Evolutionary conservation across 2,113 vertebrate genomes (phyloP).

Genomic region (Grammomys dolichurus): DNA sequence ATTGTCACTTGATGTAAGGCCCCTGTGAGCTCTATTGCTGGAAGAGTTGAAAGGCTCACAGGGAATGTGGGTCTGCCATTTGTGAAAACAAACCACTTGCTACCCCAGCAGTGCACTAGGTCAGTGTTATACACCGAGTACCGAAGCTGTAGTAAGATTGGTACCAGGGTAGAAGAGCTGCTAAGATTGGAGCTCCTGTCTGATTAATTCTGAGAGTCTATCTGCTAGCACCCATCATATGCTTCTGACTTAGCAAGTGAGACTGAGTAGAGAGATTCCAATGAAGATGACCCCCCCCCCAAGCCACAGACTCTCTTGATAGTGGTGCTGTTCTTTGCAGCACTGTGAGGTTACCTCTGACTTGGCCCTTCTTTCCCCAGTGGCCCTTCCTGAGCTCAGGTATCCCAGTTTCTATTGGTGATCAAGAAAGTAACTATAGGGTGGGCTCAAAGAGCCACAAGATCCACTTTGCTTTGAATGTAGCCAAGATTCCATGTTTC

Average conservation of each 20-base stretch:
- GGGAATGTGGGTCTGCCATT: not conserved
- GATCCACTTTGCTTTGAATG: not conserved
- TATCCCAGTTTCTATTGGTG: not conserved
- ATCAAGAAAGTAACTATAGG: not conserved
- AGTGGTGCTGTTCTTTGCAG: not conserved
- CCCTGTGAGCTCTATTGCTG: not conserved
- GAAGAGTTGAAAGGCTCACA: not conserved
- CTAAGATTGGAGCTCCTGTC: not conserved
- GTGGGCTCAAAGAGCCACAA: not conserved
- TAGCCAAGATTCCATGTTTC: not conserved
- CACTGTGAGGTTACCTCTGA: not conserved
- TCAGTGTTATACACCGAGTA: not conserved
- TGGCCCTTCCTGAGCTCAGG: not conserved
- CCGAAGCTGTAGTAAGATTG: not conserved
- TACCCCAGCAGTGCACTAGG: not conserved
- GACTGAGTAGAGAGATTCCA: not conserved
- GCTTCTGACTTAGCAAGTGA: not conserved
- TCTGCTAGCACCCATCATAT: no score
- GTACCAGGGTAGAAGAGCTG: not conserved
- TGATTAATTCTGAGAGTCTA: not conserved
- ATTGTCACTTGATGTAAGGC: not conserved
- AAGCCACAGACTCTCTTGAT: not conserved
- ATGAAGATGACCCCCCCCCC: not conserved
- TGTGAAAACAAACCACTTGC: not conserved
- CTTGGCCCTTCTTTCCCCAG: not conserved